Evolutionary conservation across 2,888 invertebrate genomes (phyloP).

Genomic region (Phengaris arion): DNA sequence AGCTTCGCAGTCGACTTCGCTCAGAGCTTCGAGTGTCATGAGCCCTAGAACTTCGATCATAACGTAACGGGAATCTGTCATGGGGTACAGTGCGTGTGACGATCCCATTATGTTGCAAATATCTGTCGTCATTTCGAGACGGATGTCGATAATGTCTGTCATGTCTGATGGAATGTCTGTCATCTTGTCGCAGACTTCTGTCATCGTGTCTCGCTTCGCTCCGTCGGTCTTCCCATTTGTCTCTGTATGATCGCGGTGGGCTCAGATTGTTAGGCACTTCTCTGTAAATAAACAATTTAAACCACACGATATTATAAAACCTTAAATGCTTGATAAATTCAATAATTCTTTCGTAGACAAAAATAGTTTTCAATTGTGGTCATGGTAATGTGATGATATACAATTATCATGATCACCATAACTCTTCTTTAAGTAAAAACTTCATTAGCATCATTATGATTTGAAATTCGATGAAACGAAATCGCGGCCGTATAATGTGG

Average conservation of each 20-base stretch:
- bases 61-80: not conserved
- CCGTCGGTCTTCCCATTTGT: slow-evolving; percentile 10
- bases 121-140: not conserved
- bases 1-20: not conserved
- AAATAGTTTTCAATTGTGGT: no score
- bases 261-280: not conserved
- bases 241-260: slow-evolving; percentile 1
- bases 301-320: not conserved
- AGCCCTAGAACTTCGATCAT: not conserved
- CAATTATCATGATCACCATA: no score
- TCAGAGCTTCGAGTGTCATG: not conserved
- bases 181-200: not conserved
- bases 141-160: not conserved
- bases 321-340: no score
- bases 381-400: no score
- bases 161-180: not conserved
- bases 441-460: no score
- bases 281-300: slow-evolving; percentile 9
- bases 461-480: no score
- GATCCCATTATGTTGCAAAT: no score
- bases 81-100: no score
- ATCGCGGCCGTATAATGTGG: no score
- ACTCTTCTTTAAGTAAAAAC: no score
- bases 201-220: not conserved
- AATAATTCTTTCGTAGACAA: no score